Conservation (phyloP, 2,113 vertebrate genomes). For the Pelusios castaneus region DNA sequence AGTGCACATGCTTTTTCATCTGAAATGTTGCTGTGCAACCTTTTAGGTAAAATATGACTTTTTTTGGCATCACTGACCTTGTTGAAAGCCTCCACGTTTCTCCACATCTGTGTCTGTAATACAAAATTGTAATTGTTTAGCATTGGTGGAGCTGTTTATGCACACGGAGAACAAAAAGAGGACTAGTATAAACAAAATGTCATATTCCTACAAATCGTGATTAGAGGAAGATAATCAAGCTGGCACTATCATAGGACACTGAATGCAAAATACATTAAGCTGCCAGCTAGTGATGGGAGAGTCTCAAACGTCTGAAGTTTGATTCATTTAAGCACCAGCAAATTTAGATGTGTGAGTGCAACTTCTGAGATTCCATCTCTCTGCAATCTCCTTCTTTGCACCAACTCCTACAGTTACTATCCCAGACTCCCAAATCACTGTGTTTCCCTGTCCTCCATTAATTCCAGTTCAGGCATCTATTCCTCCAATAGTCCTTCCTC, state of each 20-base stretch:
- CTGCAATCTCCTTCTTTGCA: not conserved
- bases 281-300: constrained; percentile 59
- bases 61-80: constrained; percentile 55
- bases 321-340: constrained; percentile 31
- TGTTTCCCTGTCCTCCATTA: not conserved
- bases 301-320: constrained; percentile 48
- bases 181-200: constrained; percentile 76
- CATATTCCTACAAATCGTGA: constrained; percentile 74
- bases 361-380: not conserved
- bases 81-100: constrained; percentile 33
- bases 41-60: constrained; percentile 55
- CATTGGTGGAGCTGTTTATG: constrained; percentile 73
- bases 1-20: not conserved
- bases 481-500: not conserved
- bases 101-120: constrained; percentile 70
- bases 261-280: constrained; percentile 42
- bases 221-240: constrained; percentile 71
- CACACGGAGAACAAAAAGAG: constrained; percentile 74
- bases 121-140: constrained; percentile 69
- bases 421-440: not conserved
- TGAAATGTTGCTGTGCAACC: not conserved
- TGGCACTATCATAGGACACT: constrained; percentile 59
- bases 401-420: not conserved
- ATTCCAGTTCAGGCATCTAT: not conserved
- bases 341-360: constrained; percentile 1